phyloP scores from a whole-genome alignment of 2,888 invertebrate genomes.

The Graphium colonna region DNA sequence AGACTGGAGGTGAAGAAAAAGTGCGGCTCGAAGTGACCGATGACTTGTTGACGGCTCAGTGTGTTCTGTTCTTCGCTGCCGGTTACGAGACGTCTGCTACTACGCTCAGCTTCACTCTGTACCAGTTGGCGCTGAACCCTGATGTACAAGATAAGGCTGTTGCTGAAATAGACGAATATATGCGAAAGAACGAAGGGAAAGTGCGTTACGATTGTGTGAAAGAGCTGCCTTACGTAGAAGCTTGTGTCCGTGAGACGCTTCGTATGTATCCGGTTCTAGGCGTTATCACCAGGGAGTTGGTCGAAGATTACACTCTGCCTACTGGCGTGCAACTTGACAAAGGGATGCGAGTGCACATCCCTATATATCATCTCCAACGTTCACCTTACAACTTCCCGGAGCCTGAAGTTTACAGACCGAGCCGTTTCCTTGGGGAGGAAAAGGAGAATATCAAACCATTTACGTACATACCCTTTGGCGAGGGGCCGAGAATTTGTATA shows the following conservation, averaged over 20 bases:
- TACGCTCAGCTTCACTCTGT: slow-evolving; percentile 42
- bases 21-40: slow-evolving; percentile 47
- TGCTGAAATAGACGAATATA: slow-evolving; percentile 45
- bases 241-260: slow-evolving; percentile 48
- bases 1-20: slow-evolving; percentile 31
- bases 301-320: slow-evolving; percentile 50
- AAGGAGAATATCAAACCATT: slow-evolving; percentile 46
- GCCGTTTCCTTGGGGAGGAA: slow-evolving; percentile 49
- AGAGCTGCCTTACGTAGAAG: slow-evolving; percentile 47
- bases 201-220: slow-evolving; percentile 46
- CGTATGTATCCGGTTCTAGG: slow-evolving; percentile 55
- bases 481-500: slow-evolving; percentile 57
- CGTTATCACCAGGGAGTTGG: slow-evolving; percentile 48
- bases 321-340: slow-evolving; percentile 47
- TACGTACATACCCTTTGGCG: slow-evolving; percentile 61
- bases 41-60: slow-evolving; percentile 72
- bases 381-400: slow-evolving; percentile 52
- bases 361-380: slow-evolving; percentile 50
- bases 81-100: slow-evolving; percentile 54
- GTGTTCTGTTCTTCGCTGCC: slow-evolving; percentile 65
- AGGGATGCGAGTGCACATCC: slow-evolving; percentile 53
- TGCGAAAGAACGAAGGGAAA: slow-evolving; percentile 33
- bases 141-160: slow-evolving; percentile 36
- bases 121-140: slow-evolving; percentile 45
- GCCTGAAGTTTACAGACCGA: slow-evolving; percentile 50